Base-by-base conservation (phyloP, 2,888 invertebrate species). In the Microctonus aethiopoides region DNA sequence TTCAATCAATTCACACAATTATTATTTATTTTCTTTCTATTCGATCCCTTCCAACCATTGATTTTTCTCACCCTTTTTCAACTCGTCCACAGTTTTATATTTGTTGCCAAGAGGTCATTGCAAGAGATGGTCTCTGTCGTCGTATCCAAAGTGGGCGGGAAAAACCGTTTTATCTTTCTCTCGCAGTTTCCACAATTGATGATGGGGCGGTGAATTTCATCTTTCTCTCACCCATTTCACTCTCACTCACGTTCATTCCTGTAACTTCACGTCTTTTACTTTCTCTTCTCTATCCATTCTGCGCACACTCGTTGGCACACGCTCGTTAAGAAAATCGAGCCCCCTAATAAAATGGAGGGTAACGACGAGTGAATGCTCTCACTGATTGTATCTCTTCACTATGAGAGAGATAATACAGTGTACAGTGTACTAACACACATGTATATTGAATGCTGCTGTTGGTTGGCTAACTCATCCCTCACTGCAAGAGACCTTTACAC, bases 261-360 rank as follows among this genome's bases (percentile, higher is more conserved):
- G 52, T 16, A 46, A 46, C 46, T 46, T 16, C 16, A 16, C 46
- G 66, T 51, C 65, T 66, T 65, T 57, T 71, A 71, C 72, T 71
- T 64, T 73, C 74, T 74, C 59, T 60, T n/a, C 24, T 24, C 63
- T 68, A 68, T 60, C 63, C 36, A 63, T 65, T 32, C n/a, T 29
- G 29, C 56, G 41, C 62, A 59, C 68, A 59, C 68, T 74, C 71
- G 70, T 71, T 72, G 64, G 69, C 68, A 67, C 63, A 13, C 71
- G 63, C 74, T 74, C 71, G 71, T 73, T 75, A 70, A 67, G 65
- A 71, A 66, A 66, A 29, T 61, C 63, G 65, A 70, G 71, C 51
- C 46, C 62, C 41, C 69, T 76, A 72, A 77, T 79, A 75, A 75
- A 77, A 74, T 72, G 67, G 73, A 74, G 68, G 68, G 61, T 69